Conservation (phyloP, 2,113 vertebrate species). For the Antechinus stuartii region DNA sequence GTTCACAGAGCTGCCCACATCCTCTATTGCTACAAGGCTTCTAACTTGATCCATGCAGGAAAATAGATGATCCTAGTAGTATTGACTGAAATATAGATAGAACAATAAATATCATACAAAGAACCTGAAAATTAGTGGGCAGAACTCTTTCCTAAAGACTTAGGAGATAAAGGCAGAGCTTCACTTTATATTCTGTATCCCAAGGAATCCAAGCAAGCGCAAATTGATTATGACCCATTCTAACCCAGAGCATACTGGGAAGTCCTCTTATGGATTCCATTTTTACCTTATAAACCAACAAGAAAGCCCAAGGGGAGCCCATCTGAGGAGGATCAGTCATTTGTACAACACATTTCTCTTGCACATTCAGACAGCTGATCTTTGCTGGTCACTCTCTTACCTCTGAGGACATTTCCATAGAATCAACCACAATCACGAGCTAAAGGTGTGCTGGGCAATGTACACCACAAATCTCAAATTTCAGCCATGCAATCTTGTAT, state of each 20-base stretch:
- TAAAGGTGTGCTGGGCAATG: not conserved
- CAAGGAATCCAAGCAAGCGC: not conserved
- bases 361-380: not conserved
- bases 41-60: not conserved
- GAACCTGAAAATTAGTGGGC: not conserved
- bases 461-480: not conserved
- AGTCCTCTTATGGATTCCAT: not conserved
- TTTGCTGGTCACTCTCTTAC: not conserved
- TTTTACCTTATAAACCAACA: not conserved
- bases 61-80: not conserved
- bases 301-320: not conserved
- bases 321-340: not conserved
- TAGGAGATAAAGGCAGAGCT: not conserved
- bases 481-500: not conserved
- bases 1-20: not conserved
- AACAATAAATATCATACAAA: not conserved
- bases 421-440: not conserved
- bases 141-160: not conserved
- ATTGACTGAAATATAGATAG: not conserved
- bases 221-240: not conserved
- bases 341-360: not conserved
- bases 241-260: not conserved
- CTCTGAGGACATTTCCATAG: not conserved
- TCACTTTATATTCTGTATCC: not conserved
- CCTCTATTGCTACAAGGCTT: not conserved